Evolutionary conservation across 2,888 invertebrate genomes (phyloP), one percentile per base, ranked within the genome.

Genomic region (Phyllotreta striolata): DNA sequence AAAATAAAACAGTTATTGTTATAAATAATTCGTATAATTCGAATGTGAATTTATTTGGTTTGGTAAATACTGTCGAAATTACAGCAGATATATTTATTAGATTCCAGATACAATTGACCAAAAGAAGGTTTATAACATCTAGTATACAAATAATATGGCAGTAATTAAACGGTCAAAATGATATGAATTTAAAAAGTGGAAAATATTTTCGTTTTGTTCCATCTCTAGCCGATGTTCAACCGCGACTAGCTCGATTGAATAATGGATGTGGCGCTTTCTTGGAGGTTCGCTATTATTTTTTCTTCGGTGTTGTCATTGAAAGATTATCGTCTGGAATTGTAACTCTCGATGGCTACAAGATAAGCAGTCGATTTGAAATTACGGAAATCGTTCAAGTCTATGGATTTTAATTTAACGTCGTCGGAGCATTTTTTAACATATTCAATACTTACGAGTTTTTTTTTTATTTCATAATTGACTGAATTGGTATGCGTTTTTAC

Each of bases 151-250:
- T 24, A 24, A 24, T 24, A 24, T 24, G 1, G 24, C 70, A 70
- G 70, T 68, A 69, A 72, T 70, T 70, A 62, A 41, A n/a, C n/a
- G n/a, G n/a, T n/a, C n/a, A 41, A 41, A 41, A 41, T 41, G 57
- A 64, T 63, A 55, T 3, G 10, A 41, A 59, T 24, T 41, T 40
- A 8, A 24, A 58, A 37, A 35, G 7, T 47, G 34, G 14, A 14
- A 8, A 34, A 9, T n/a, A 14, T 13, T 8, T 34, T 58, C 58
- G 24, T 24, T 24, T 24, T n/a, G n/a, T 4, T 24, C 55, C 58
- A 58, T 7, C 58, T 58, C 49, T 58, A 37, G 8, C 13, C 12
- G 35, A 40, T 44, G 47, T 49, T 49, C 40, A 10, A 34, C 1
- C 1, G 14, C 46, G 14, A 39, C 43, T 39, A 51, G 49, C 35